Base-by-base conservation (phyloP, 2,888 invertebrate species). In the Macrophya annulata region DNA sequence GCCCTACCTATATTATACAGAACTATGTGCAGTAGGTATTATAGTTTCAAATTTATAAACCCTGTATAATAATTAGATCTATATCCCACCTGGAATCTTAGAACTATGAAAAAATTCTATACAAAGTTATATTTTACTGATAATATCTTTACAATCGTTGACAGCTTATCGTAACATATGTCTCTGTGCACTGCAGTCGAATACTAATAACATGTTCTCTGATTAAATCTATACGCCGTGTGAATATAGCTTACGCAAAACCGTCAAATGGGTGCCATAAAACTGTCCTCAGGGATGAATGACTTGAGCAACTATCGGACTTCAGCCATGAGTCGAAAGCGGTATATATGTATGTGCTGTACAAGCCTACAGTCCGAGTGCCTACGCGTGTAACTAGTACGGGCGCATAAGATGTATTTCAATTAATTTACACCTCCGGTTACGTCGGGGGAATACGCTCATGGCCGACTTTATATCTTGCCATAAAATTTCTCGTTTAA, bases 241-340 rank as follows among this genome's bases (percentile, higher is more conserved):
- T n/a, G 31, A 55, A n/a, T 17, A 76, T 25, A 48, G 15, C 76
- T 43, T 25, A 25, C 76, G 76, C 25, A 76, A 76, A 76, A 76
- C 71, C 25, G 48, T 76, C 48, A 48, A 76, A 76, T 25, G 76
- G 25, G 48, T 76, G 76, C 48, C 31, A 76, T 76, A 71, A 71
- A 48, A 48, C 21, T 76, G 48, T 76, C 76, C 48, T 25, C 45
- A 21, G 76, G 76, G 76, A 76, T 76, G 25, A 76, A 48, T 48
- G 43, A 76, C 76, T 76, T 6, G 45, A 21, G 76, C 37, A 71
- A 71, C 37, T 71, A 71, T 40, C 17, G n/a, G 37, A 40, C n/a
- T 37, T 17, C 8, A 37, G 25, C 25, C 12, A 37, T 68, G 5
- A 25, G 25, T 68, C 15, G 37, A 37, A 25, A 68, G 25, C 68